Percentiles rank a stretch among this genome's conserved stretches.
phyloP scores from a whole-genome alignment of 2,888 invertebrate species.

The Xylota sylvarum region DNA sequence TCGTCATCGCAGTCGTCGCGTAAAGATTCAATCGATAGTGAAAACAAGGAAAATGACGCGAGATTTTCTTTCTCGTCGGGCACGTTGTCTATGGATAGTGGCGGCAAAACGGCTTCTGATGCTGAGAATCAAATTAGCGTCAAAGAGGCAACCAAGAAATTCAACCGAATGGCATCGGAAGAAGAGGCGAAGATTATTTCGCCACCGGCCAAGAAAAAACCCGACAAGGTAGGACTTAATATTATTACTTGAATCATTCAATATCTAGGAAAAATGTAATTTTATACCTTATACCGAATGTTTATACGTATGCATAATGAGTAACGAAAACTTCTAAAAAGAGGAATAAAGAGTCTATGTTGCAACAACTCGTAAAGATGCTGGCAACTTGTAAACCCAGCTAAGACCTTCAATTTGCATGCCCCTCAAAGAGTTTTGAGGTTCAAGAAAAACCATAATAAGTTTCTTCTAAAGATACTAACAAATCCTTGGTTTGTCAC shows the following conservation, averaged over 20 bases:
- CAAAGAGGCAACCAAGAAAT: slow-evolving; percentile 96
- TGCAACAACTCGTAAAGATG: too few species aligned
- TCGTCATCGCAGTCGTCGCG: slow-evolving; percentile 79
- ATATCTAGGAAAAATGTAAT: too few species aligned
- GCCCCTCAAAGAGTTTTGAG: too few species aligned
- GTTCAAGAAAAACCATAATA: too few species aligned
- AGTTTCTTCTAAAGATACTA: too few species aligned
- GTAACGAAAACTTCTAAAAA: too few species aligned
- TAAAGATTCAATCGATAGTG: slow-evolving; percentile 85
- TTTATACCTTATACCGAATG: too few species aligned
- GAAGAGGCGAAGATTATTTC: slow-evolving; percentile 87
- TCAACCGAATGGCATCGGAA: slow-evolving; percentile 96
- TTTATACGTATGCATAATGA: too few species aligned
- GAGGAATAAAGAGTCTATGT: too few species aligned
- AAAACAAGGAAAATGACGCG: slow-evolving; percentile 82
- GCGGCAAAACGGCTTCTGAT: slow-evolving; percentile 78
- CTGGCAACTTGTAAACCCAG: too few species aligned
- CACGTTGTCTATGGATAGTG: slow-evolving; percentile 80
- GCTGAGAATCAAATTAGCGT: slow-evolving; percentile 92
- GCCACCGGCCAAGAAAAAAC: slow-evolving; percentile 86
- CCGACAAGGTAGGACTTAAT: slow-evolving; percentile 87
- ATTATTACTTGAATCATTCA: background rate
- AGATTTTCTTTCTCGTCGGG: slow-evolving; percentile 82
- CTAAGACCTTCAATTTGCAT: too few species aligned
- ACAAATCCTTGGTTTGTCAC: too few species aligned